These are phyloP conservation scores for Temnothorax rugatulus DNA, from an alignment of 2,888 invertebrate genomes.

Conservation along the genomic window DNA sequence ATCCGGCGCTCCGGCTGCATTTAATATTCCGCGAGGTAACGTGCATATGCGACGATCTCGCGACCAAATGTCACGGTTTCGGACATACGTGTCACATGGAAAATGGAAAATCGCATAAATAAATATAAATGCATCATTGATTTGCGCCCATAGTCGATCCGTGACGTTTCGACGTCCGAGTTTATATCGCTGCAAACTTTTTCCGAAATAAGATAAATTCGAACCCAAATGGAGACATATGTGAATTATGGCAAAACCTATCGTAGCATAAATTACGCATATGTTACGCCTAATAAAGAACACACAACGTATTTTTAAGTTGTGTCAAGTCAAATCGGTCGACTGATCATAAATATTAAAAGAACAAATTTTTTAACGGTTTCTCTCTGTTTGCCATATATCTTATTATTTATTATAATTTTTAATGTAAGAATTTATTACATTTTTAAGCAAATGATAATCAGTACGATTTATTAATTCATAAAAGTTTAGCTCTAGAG, in stretches of 20 bases:
- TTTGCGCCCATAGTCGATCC: slow-evolving; percentile 23
- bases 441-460: neutral
- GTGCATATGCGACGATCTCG: slow-evolving; percentile 51
- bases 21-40: slow-evolving; percentile 48
- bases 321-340: neutral
- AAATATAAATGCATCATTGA: slow-evolving; percentile 54
- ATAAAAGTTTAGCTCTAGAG: neutral
- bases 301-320: neutral
- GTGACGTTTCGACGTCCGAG: slow-evolving; percentile 28
- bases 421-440: neutral
- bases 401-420: slow-evolving; percentile 3
- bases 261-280: neutral
- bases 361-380: neutral
- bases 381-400: neutral
- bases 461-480: neutral
- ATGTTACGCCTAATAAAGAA: neutral
- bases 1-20: slow-evolving; percentile 42
- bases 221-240: neutral
- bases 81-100: slow-evolving; percentile 53
- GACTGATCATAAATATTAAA: neutral
- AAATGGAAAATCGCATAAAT: slow-evolving; percentile 56
- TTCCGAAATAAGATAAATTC: slow-evolving; percentile 19
- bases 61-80: slow-evolving; percentile 54
- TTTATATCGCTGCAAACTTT: slow-evolving; percentile 33
- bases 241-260: slow-evolving; percentile 4